phyloP scores from a whole-genome alignment of 2,797 vertebrate genomes.

The Sebastes iracundus region DNA sequence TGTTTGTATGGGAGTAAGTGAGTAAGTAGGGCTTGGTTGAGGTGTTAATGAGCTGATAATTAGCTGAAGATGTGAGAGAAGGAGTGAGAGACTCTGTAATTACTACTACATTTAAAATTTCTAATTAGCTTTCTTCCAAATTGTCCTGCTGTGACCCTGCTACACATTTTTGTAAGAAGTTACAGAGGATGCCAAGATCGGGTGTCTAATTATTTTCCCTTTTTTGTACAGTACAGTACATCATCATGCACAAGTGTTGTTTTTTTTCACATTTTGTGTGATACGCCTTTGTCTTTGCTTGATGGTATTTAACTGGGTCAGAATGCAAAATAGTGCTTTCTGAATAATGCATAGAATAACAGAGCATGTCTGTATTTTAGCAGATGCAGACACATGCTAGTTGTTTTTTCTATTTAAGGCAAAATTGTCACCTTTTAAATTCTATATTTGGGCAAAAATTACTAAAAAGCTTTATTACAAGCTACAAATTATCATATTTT shows the following conservation, averaged over 20 bases:
- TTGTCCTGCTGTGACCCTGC: slow-evolving; percentile 29
- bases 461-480: too few species aligned
- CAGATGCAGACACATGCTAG: neutral
- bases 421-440: neutral
- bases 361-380: slow-evolving; percentile 6
- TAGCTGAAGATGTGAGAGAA: slow-evolving; percentile 40
- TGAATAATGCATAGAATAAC: slow-evolving; percentile 61
- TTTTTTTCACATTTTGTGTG: neutral
- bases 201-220: slow-evolving; percentile 9
- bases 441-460: neutral
- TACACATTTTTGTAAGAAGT: slow-evolving; percentile 9
- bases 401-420: neutral
- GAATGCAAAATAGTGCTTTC: slow-evolving; percentile 6
- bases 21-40: slow-evolving; percentile 36
- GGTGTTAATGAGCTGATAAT: slow-evolving; percentile 69
- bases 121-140: slow-evolving; percentile 52
- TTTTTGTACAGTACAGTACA: neutral
- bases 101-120: slow-evolving; percentile 44
- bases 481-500: too few species aligned
- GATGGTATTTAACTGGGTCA: slow-evolving; percentile 43
- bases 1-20: slow-evolving; percentile 29
- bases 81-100: slow-evolving; percentile 52
- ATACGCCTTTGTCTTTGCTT: slow-evolving; percentile 7
- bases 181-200: slow-evolving; percentile 1
- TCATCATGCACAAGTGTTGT: neutral